Conservation (phyloP, 2,113 vertebrate genomes). For the Vulpes vulpes region DNA sequence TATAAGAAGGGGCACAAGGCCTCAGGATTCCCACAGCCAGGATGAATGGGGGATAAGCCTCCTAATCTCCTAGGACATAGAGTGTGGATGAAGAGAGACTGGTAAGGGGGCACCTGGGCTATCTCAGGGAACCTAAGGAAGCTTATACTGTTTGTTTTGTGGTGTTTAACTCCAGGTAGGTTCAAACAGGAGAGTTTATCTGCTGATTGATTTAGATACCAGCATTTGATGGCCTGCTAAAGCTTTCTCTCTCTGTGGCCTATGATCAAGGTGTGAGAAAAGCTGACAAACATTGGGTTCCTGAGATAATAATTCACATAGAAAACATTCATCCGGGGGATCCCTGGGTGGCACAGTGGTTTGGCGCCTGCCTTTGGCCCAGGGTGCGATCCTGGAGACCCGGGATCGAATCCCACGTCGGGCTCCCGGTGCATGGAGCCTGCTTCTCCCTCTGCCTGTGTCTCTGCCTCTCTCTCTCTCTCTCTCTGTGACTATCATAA, state of each 20-base stretch:
- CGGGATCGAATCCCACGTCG: too few relatives aligned
- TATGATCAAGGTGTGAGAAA: constrained; percentile 91
- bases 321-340: too few relatives aligned
- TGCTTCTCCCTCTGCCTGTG: too few relatives aligned
- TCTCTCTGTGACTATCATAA: too few relatives aligned
- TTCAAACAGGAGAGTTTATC: constrained; percentile 52
- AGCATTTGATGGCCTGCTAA: neutral
- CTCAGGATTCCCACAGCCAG: neutral
- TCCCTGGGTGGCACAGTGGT: too few relatives aligned
- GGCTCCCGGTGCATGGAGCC: too few relatives aligned
- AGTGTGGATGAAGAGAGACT: neutral
- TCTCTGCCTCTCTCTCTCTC: too few relatives aligned
- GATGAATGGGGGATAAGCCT: neutral
- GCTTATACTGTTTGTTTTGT: neutral
- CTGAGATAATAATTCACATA: too few relatives aligned
- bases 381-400: too few relatives aligned
- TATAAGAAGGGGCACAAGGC: neutral
- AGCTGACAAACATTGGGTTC: constrained; percentile 83
- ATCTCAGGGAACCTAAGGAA: neutral
- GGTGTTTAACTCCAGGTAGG: neutral
- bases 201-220: constrained; percentile 40
- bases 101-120: neutral
- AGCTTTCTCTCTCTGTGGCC: too few relatives aligned
- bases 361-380: too few relatives aligned
- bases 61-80: neutral